Evolutionary conservation across 53 echinoderm and acorn worm genomes (phyloP), one percentile per base, ranked within the genome.

Genomic region (Apostichopus leukothele): DNA sequence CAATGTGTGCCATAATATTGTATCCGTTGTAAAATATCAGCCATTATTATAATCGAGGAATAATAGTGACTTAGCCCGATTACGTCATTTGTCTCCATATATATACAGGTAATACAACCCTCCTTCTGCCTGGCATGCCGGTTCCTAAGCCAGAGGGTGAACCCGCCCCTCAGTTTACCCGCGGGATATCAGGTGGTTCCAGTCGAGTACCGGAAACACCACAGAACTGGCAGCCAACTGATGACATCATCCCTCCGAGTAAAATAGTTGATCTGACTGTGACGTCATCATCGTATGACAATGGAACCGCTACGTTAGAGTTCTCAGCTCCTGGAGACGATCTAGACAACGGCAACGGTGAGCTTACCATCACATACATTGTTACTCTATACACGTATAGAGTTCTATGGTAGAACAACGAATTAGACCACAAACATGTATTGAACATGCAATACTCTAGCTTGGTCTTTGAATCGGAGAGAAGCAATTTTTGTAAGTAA

Each of bases 321-420:
- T 93, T 89, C 81, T 79, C 89, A 14, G 93, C 93, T n/a, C 84
- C 93, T 14, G 93, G 93, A 11, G 93, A 91, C 60, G 91, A 93
- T 87, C 76, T 91, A 14, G 91, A 93, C 88, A 89, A 78, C 66
- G 93, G 93, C 26, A 89, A 85, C 3, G 39, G 39, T 39, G 39
- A 39, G 39, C 39, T 39, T 39, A 39, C 39, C 39, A 39, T 3
- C 39, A 39, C 39, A 39, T 39, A 39, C 39, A 39, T 39, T 39
- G 39, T 39, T 3, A 39, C 39, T 39, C 39, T 39, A 23, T 23
- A 39, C 39, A 39, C 39, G 0, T 39, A 39, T 39, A 39, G 39
- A 39, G 39, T 39, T 39, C 39, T 39, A 39, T 39, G 2, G 39
- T 39, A 39, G 39, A 39, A 3, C 39, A 39, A 39, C 39, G 39